Percentiles rank a stretch among this genome's conserved stretches.
These are phyloP conservation scores for Cottus gobio DNA, from an alignment of 2,113 vertebrate genomes.

Conservation along the genomic window DNA sequence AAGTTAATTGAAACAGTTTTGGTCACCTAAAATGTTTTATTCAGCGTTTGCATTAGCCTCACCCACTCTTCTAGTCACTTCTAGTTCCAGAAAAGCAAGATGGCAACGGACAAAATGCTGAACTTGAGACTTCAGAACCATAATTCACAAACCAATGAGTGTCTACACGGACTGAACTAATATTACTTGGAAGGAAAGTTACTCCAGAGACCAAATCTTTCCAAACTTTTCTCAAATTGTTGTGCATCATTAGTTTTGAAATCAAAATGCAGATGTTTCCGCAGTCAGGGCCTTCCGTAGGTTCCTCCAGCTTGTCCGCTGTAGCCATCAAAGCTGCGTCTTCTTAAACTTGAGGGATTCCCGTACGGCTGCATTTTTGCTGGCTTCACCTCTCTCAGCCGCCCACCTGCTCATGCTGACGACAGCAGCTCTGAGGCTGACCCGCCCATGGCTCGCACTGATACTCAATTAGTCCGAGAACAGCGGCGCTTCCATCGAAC, in stretches of 20 bases:
- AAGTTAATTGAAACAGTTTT: too few species aligned
- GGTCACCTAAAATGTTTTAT: too few species aligned
- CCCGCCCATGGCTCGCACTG: slow-evolving; percentile 63
- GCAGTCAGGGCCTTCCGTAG: neutral
- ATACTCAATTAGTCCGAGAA: slow-evolving; percentile 81
- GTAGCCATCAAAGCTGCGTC: too few species aligned
- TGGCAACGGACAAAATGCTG: too few species aligned
- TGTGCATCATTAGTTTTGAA: neutral
- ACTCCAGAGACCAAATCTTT: neutral
- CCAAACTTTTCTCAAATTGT: neutral
- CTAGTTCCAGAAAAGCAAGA: too few species aligned
- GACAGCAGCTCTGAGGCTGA: slow-evolving; percentile 57
- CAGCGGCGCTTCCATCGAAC: slow-evolving; percentile 66
- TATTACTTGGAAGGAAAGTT: neutral
- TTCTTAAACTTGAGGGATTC: slow-evolving; percentile 53
- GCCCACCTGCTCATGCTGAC: slow-evolving; percentile 71
- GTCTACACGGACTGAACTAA: neutral
- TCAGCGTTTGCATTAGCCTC: too few species aligned
- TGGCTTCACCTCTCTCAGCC: slow-evolving; percentile 52
- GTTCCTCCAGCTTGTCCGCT: slow-evolving; percentile 21
- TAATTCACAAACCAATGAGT: too few species aligned
- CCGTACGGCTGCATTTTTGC: slow-evolving; percentile 48
- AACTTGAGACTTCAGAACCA: too few species aligned
- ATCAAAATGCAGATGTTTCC: neutral
- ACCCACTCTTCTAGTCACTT: too few species aligned